Conservation (phyloP, 2,797 vertebrate genomes). For the Spheniscus humboldti region DNA sequence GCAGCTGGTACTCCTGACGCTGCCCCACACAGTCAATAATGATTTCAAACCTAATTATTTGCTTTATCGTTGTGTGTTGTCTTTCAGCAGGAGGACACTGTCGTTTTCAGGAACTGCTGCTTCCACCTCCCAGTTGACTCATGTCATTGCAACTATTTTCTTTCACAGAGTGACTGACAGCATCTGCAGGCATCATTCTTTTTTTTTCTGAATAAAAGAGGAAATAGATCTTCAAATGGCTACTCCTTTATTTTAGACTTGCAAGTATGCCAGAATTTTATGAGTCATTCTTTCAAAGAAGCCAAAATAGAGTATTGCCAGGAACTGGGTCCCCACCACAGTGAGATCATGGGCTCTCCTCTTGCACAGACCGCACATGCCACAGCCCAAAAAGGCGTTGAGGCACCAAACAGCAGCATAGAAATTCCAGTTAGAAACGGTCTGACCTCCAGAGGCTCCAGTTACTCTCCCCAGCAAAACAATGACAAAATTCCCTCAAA, state of each 20-base stretch:
- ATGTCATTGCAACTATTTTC: background rate
- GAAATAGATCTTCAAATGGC: background rate
- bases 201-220: background rate
- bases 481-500: background rate
- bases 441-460: background rate
- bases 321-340: background rate
- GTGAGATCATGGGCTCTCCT: background rate
- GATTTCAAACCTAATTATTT: background rate
- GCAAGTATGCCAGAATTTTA: accelerated
- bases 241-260: background rate
- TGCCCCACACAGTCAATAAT: background rate
- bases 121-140: background rate
- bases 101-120: background rate
- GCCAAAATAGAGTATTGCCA: background rate
- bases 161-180: background rate
- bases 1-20: background rate
- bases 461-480: background rate
- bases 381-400: background rate
- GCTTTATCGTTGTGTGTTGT: background rate
- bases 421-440: background rate
- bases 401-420: background rate
- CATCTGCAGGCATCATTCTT: background rate
- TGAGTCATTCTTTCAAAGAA: slow-evolving; percentile 14
- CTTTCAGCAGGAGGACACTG: background rate
- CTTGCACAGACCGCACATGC: background rate